Base-by-base conservation (phyloP, 2,797 vertebrate genomes). In the Danio albolineatus region DNA sequence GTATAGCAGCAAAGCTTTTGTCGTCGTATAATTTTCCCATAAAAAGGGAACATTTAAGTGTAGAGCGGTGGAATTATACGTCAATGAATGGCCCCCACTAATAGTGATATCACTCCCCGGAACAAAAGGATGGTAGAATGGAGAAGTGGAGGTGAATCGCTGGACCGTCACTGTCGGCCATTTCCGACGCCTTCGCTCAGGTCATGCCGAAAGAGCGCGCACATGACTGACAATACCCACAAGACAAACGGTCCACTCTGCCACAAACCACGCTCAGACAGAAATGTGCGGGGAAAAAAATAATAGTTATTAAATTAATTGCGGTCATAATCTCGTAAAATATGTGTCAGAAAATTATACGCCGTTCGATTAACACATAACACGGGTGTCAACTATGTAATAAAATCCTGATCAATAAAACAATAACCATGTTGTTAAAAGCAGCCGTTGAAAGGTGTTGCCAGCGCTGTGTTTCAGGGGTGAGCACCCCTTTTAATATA, bases 401-500 rank as follows among this genome's bases (percentile, higher is more conserved):
- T 98, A 98, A 99, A 99, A 96, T 92, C 94, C 94, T 94, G 96
- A 99, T 99, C 97, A 98, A 99, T 99, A 99, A 98, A 98, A 98
- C 96, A 98, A 97, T 98, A 98, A 98, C 94, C 94, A 93, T 97
- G 97, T 98, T 99, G 97, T 98, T 99, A 98, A 99, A 98, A 99
- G 96, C 91, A 67, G 95, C 91, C 95, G 90, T 84, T 88, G 93
- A 95, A 95, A 97, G 96, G 95, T 96, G 95, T 94, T 94, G 95
- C 86, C 92, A 92, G 94, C 94, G 94, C 92, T 86, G 78, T 94
- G 91, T 96, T 97, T 95, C 93, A 95, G 94, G 93, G 98, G 96
- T 98, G 96, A 98, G 95, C 96, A 97, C 98, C 97, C 98, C 98
- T 99, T 99, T 99, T 99, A 99, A 98, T 98, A 98, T 96, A 96